A percentile compares a stretch with the other conserved stretches of the same genome.
phyloP scores from a whole-genome alignment of 2,797 vertebrate species.

The Pachyuromys duprasi region DNA sequence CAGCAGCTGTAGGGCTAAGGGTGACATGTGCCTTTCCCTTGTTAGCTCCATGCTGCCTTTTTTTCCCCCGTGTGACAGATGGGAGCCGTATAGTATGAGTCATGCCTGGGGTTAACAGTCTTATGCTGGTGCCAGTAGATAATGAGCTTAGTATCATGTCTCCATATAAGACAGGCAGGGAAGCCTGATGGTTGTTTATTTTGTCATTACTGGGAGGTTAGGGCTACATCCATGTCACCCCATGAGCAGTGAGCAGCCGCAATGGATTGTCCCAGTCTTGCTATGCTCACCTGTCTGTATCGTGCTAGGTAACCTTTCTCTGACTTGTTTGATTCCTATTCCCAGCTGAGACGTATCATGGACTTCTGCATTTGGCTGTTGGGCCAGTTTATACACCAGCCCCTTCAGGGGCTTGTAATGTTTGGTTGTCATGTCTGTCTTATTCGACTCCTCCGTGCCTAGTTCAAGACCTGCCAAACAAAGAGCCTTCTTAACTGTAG shows the following conservation, averaged over 20 bases:
- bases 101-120: not conserved
- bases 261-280: not conserved
- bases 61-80: not conserved
- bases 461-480: fast-evolving
- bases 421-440: not conserved
- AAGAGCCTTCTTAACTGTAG: not conserved
- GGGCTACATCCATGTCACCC: not conserved
- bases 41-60: not conserved
- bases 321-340: not conserved
- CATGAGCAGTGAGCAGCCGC: not conserved
- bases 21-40: not conserved
- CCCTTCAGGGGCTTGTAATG: not conserved
- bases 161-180: not conserved
- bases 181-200: not conserved
- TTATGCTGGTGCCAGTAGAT: not conserved
- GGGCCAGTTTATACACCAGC: not conserved
- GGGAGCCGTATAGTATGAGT: not conserved
- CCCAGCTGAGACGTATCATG: not conserved
- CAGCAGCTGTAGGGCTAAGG: not conserved
- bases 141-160: fast-evolving
- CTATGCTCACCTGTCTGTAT: not conserved
- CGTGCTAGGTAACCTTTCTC: not conserved
- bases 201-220: not conserved
- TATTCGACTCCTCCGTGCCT: not conserved
- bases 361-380: not conserved